Conservation (phyloP, 2,888 invertebrate species). For the Schrankia costaestrigalis region DNA sequence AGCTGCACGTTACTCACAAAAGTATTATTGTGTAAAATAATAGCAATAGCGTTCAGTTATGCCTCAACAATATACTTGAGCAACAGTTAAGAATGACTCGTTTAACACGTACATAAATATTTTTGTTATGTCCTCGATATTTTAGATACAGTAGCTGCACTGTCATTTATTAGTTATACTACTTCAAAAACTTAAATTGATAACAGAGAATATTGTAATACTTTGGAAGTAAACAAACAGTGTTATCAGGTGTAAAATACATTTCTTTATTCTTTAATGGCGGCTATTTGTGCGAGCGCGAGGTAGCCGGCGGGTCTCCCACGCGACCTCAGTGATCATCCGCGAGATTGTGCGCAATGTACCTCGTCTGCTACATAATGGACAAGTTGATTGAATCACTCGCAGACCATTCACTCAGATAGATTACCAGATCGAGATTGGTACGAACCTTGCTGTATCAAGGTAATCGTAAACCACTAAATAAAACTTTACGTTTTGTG, state of each 20-base stretch:
- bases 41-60: not conserved
- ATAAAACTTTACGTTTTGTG: no score
- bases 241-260: slow-evolving; percentile 60
- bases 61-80: slow-evolving; percentile 3
- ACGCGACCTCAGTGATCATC: slow-evolving; percentile 42
- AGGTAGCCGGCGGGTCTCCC: slow-evolving; percentile 13
- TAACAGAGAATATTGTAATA: no score
- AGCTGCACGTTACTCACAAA: not conserved
- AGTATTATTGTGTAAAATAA: not conserved
- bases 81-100: no score
- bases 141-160: no score
- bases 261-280: slow-evolving; percentile 61
- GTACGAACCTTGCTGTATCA: slow-evolving; percentile 32
- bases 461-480: no score
- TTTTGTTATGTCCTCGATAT: no score
- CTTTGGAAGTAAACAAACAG: slow-evolving; percentile 44
- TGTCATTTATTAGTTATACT: no score
- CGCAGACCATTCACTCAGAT: slow-evolving; percentile 56
- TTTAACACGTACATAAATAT: no score
- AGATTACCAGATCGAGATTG: slow-evolving; percentile 52
- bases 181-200: no score
- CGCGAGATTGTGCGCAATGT: slow-evolving; percentile 53
- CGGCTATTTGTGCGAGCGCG: slow-evolving; percentile 44
- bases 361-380: slow-evolving; percentile 57
- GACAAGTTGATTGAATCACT: slow-evolving; percentile 63